Percentiles rank a stretch among this genome's conserved stretches.
phyloP scores from a whole-genome alignment of 2,888 invertebrate species.

The Himalopsyche tibetana region DNA sequence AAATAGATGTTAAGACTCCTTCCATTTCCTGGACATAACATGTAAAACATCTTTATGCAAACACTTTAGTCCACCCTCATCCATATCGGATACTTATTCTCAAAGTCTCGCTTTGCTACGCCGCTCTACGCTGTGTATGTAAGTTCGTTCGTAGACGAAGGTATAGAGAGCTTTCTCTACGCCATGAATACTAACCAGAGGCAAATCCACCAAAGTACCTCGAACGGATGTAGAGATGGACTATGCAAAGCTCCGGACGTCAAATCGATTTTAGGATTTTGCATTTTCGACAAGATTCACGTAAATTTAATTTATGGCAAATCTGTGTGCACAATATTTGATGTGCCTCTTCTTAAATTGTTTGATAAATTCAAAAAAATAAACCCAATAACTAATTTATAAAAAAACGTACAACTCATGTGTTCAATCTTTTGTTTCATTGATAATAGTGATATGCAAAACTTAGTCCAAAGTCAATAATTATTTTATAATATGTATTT shows the following conservation, averaged over 20 bases:
- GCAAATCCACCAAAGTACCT: constrained; percentile 50
- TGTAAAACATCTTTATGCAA: constrained; percentile 66
- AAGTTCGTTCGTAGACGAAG: constrained; percentile 12
- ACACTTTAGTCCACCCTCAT: constrained; percentile 64
- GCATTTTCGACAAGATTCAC: constrained; percentile 38
- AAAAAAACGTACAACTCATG: no score
- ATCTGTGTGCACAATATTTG: neutral
- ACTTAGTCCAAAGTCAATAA: no score
- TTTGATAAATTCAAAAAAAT: no score
- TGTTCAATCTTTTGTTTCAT: no score
- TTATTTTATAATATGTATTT: no score
- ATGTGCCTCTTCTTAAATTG: no score
- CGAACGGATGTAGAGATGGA: constrained; percentile 35
- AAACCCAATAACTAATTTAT: no score
- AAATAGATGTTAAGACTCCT: constrained; percentile 58
- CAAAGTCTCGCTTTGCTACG: constrained; percentile 51
- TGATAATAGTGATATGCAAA: no score
- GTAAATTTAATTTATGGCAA: constrained; percentile 2
- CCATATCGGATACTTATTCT: constrained; percentile 63
- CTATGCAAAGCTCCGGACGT: constrained; percentile 50
- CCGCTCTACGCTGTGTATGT: constrained; percentile 21
- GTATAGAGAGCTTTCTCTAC: constrained; percentile 45
- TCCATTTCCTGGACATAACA: constrained; percentile 65
- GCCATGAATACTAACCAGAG: constrained; percentile 61
- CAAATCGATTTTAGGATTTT: constrained; percentile 60